Evolutionary conservation across 2,888 invertebrate genomes (phyloP), one percentile per base, ranked within the genome.

Genomic region (Liopterus haemorrhoidalis): DNA sequence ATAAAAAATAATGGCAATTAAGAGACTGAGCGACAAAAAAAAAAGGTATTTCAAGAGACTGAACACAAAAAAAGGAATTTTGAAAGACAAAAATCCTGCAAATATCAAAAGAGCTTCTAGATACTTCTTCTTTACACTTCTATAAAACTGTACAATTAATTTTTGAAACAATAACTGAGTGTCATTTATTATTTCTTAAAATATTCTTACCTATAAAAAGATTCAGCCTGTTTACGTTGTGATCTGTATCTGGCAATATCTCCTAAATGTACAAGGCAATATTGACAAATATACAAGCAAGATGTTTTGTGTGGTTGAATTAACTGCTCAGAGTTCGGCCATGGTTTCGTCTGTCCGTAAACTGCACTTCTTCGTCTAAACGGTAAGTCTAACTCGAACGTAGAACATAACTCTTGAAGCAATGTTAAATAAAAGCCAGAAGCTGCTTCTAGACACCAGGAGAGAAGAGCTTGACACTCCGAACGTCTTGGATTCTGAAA

Each of bases 231-330:
- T 36, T 81, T 76, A 52, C 82, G 77, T 65, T 87, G 85, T 59
- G 85, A 85, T 49, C 86, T 72, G 62, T 92, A 92, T 5, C 91
- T 78, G 16, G 90, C 86, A 55, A 90, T 75, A 62, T 90, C 91
- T 0, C 92, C 92, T 45, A 91, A 74, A 65, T 91, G 92, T 43
- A 91, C 87, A 46, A 91, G 75, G 65, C 90, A 90, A 67, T 91
- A 86, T 63, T 91, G 90, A 64, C 87, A 86, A 57, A 89, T 83
- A 68, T 90, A 91, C 47, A 85, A 76, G 62, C 85, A 86, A 6
- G 87, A 86, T 27, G 79, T 78, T 42, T 78, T 75, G 51, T 81
- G 78, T 32, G 77, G 76, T 39, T 71, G 61, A 47, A 59, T 61
- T 11, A 56, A 43, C 27, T 61, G 57, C 39, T 66, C 63, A 12